These are phyloP conservation scores for Mactromeris polynyma DNA, from an alignment of 2,888 invertebrate species.

Conservation along the genomic window DNA sequence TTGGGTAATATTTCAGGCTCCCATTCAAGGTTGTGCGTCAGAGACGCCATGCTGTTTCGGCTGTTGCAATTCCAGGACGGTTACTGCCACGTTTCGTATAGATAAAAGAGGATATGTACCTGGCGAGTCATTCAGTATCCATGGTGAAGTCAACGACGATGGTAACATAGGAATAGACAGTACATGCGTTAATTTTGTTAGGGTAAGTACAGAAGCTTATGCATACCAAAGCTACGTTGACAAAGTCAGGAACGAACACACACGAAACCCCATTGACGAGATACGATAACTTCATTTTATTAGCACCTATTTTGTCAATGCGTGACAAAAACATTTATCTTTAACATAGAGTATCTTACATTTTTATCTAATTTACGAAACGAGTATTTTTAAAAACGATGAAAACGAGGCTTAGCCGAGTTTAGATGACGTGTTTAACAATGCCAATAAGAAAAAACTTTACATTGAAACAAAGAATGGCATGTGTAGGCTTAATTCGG, in stretches of 20 bases:
- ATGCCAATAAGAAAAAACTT: no score
- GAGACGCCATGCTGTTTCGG: slow-evolving; percentile 71
- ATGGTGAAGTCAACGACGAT: slow-evolving; percentile 66
- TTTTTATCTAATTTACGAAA: no score
- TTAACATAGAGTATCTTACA: no score
- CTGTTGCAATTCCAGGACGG: slow-evolving; percentile 64
- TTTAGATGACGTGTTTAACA: no score
- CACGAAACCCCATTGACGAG: background rate
- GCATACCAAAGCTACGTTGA: background rate
- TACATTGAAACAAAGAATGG: no score
- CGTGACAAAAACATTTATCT: no score
- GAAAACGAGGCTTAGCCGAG: no score
- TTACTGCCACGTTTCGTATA: slow-evolving; percentile 58
- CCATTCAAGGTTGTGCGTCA: slow-evolving; percentile 54
- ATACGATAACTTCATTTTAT: background rate
- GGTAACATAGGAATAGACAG: slow-evolving; percentile 55
- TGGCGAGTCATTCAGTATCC: slow-evolving; percentile 63
- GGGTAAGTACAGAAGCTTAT: slow-evolving; percentile 48
- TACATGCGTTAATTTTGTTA: slow-evolving; percentile 58
- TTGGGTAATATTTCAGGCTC: slow-evolving; percentile 29
- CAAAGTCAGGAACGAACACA: no score
- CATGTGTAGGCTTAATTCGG: no score
- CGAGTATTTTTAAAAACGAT: no score
- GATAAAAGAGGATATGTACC: slow-evolving; percentile 70
- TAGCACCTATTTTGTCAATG: no score